Evolutionary conservation across 2,888 invertebrate genomes (phyloP).

Genomic region (Drosophila niveifrons): DNA sequence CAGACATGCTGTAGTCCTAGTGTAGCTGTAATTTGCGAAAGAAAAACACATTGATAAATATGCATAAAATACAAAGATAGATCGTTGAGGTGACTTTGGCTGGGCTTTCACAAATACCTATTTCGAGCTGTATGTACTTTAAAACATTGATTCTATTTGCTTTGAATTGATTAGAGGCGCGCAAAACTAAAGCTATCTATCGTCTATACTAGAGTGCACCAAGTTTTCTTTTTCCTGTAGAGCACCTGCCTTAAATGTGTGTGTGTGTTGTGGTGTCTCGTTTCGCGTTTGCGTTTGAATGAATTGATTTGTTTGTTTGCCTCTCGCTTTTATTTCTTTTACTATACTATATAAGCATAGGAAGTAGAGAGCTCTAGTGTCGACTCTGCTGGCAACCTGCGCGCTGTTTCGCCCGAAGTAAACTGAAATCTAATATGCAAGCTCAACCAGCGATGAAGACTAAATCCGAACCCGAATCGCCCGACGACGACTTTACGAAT

Average conservation of each 20-base stretch:
- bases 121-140: constrained; percentile 65
- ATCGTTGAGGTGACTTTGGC: constrained; percentile 21
- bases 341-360: not conserved
- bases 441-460: constrained; percentile 61
- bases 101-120: constrained; percentile 17
- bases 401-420: constrained; percentile 69
- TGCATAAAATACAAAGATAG: not conserved
- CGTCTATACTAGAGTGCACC: constrained; percentile 49
- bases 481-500: constrained; percentile 8
- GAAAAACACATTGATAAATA: constrained; percentile 2
- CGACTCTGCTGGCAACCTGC: constrained; percentile 49
- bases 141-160: constrained; percentile 76
- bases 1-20: constrained; percentile 90
- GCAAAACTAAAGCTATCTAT: constrained; percentile 10
- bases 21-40: constrained; percentile 27
- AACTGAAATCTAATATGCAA: constrained; percentile 73
- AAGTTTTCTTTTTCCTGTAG: constrained; percentile 18
- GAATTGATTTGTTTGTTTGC: constrained; percentile 47
- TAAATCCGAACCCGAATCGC: constrained; percentile 27
- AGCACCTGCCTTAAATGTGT: constrained; percentile 47
- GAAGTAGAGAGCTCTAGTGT: not conserved
- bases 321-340: constrained; percentile 27
- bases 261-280: constrained; percentile 1
- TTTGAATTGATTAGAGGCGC: constrained; percentile 66
- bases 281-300: constrained; percentile 37